These are phyloP conservation scores for Notodromas monacha DNA, from an alignment of 2,888 invertebrate genomes.

Conservation along the genomic window DNA sequence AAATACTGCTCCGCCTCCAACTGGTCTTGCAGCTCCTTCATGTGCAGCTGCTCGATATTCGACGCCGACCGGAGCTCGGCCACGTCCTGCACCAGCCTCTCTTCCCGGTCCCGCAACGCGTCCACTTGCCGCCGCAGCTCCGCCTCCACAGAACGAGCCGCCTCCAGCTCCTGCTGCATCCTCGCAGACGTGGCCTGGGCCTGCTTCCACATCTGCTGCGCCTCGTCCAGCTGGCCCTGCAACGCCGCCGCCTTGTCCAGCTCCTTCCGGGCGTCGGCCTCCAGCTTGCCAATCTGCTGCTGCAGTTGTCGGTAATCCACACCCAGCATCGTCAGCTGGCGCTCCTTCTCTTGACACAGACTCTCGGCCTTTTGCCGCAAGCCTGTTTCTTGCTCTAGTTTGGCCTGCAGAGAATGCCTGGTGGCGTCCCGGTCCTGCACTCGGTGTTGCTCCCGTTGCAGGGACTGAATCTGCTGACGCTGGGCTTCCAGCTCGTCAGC, in stretches of 20 bases:
- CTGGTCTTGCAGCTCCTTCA: constrained; percentile 76
- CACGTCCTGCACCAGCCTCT: constrained; percentile 37
- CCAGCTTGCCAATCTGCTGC: constrained; percentile 46
- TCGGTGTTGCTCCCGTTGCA: neutral
- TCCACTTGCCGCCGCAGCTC: constrained; percentile 32
- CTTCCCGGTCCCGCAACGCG: constrained; percentile 31
- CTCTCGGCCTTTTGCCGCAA: constrained; percentile 48
- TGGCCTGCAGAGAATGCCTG: constrained; percentile 33
- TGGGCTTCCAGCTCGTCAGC: constrained; percentile 35
- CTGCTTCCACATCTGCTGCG: constrained; percentile 45
- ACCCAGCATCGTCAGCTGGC: constrained; percentile 70
- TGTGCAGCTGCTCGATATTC: constrained; percentile 31
- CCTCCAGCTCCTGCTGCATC: constrained; percentile 36
- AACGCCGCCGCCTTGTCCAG: constrained; percentile 46
- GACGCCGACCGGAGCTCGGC: constrained; percentile 32
- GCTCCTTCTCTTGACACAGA: constrained; percentile 47
- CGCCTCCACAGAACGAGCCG: constrained; percentile 33
- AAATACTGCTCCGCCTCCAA: constrained; percentile 85
- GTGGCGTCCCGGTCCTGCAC: neutral
- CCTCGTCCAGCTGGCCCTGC: constrained; percentile 60
- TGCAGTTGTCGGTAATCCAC: constrained; percentile 84
- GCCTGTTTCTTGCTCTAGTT: constrained; percentile 61
- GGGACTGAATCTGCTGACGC: constrained; percentile 50
- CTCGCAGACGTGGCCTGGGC: constrained; percentile 29
- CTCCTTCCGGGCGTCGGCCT: constrained; percentile 67